A percentile compares a stretch with the other conserved stretches of the same genome.
These are phyloP conservation scores for Ammodytes marinus DNA, from an alignment of 2,113 vertebrate species.

Conservation along the genomic window DNA sequence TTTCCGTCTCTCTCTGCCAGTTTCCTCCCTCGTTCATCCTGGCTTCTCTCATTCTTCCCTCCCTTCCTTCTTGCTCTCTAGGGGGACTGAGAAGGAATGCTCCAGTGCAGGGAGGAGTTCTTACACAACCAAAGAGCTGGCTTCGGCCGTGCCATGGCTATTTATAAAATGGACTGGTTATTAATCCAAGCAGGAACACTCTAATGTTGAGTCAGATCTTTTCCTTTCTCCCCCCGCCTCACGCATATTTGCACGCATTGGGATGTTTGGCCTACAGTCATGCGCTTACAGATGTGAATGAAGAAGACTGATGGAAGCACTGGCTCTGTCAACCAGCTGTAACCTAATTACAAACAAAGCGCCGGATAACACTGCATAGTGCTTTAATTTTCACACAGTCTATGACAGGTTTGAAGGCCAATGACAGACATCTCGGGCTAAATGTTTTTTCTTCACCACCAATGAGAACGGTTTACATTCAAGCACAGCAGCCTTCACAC, in stretches of 20 bases:
- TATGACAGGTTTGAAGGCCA: conserved; percentile 3
- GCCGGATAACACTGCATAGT: not conserved
- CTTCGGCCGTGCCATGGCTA: conserved; percentile 67
- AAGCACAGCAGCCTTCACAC: conserved; percentile 21
- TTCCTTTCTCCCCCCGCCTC: conserved; percentile 42
- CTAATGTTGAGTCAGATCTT: conserved; percentile 68
- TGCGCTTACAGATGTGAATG: conserved; percentile 50
- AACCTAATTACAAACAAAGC: conserved; percentile 39
- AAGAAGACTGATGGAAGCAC: conserved; percentile 36
- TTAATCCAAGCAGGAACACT: conserved; percentile 77
- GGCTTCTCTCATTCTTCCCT: conserved; percentile 20
- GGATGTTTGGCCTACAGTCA: conserved; percentile 52
- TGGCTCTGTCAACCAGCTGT: conserved; percentile 33
- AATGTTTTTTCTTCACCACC: conserved; percentile 45
- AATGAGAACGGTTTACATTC: conserved; percentile 32
- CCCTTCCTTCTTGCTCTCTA: conserved; percentile 32
- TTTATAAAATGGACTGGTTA: conserved; percentile 82
- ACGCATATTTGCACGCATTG: conserved; percentile 54
- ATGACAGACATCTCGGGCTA: conserved; percentile 14
- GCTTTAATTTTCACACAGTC: conserved; percentile 19
- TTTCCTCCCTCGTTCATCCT: conserved; percentile 13
- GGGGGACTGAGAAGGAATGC: conserved; percentile 70
- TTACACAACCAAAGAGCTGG: conserved; percentile 72
- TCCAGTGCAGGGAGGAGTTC: conserved; percentile 64
- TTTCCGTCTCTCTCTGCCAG: conserved; percentile 8